Percentiles rank a stretch among this genome's conserved stretches.
Evolutionary conservation across 2,888 invertebrate genomes (phyloP).

Genomic region (Linnaemya tessellans): DNA sequence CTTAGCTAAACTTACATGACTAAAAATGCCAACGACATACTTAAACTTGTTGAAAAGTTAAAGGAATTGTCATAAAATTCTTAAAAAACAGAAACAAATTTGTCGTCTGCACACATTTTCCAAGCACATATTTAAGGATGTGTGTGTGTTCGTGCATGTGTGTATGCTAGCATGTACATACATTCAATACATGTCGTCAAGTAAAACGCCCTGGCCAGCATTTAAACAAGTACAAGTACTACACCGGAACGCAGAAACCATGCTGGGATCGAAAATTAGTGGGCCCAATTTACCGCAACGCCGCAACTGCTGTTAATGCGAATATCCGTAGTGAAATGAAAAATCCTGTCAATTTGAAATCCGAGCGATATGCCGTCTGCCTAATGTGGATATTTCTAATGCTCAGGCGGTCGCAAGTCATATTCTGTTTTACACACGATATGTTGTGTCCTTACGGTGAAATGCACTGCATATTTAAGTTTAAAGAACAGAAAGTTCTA

Average conservation of each 20-base stretch:
- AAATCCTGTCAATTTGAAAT: too few species aligned
- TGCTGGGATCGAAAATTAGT: too few species aligned
- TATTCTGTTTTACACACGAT: too few species aligned
- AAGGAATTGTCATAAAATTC: slow-evolving; percentile 30
- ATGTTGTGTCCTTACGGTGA: not conserved
- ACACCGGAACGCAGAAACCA: too few species aligned
- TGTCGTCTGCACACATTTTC: not conserved
- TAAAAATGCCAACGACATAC: slow-evolving; percentile 48
- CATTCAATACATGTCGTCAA: not conserved
- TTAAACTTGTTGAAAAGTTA: slow-evolving; percentile 43
- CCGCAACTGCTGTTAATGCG: too few species aligned
- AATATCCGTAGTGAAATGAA: too few species aligned
- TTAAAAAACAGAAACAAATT: not conserved
- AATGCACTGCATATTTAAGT: not conserved
- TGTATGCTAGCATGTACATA: not conserved
- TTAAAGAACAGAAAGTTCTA: not conserved
- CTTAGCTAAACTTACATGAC: slow-evolving; percentile 50
- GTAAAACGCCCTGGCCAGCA: too few species aligned
- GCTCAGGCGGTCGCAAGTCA: too few species aligned
- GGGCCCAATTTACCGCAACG: too few species aligned
- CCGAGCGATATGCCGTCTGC: too few species aligned
- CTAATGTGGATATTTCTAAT: too few species aligned
- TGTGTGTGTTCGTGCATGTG: not conserved
- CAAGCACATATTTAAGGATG: not conserved
- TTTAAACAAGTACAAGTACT: too few species aligned